Conservation (phyloP, 2,888 invertebrate genomes). For the Aphelenchoides bicaudatus region DNA sequence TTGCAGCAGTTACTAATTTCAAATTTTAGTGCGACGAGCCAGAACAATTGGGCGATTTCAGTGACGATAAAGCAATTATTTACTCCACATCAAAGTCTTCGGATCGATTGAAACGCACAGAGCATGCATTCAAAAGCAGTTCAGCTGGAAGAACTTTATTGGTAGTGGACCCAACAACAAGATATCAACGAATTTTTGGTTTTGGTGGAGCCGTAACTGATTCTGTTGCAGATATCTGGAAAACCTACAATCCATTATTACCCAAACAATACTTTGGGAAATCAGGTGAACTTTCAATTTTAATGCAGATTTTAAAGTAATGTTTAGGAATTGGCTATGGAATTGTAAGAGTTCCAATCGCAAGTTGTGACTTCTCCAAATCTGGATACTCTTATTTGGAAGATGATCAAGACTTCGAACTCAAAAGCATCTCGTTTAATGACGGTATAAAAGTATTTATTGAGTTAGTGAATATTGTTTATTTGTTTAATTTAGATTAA, state of each 20-base stretch:
- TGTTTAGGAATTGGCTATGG: slow-evolving; percentile 6
- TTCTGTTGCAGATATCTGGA: slow-evolving; percentile 45
- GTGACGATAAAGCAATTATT: slow-evolving; percentile 1
- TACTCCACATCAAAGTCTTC: neutral
- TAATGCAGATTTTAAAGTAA: neutral
- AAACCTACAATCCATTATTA: neutral
- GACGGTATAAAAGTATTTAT: slow-evolving; percentile 2
- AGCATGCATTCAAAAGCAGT: neutral
- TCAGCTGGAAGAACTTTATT: neutral
- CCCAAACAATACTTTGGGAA: slow-evolving; percentile 1
- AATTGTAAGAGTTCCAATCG: slow-evolving; percentile 9
- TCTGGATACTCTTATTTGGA: neutral
- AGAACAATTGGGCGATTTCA: slow-evolving; percentile 4
- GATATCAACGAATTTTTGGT: slow-evolving; percentile 17
- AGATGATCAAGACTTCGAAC: slow-evolving; percentile 5
- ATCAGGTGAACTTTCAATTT: neutral
- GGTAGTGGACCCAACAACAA: neutral
- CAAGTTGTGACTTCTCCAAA: slow-evolving; percentile 2
- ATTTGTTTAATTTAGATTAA: neutral
- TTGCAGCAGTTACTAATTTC: too few relatives aligned
- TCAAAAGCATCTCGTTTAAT: neutral
- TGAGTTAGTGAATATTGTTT: neutral
- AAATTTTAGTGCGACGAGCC: neutral
- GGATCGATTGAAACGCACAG: neutral
- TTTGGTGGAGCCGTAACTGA: slow-evolving; percentile 73